phyloP scores from a whole-genome alignment of 2,888 invertebrate genomes.

The Tenthredo livida region DNA sequence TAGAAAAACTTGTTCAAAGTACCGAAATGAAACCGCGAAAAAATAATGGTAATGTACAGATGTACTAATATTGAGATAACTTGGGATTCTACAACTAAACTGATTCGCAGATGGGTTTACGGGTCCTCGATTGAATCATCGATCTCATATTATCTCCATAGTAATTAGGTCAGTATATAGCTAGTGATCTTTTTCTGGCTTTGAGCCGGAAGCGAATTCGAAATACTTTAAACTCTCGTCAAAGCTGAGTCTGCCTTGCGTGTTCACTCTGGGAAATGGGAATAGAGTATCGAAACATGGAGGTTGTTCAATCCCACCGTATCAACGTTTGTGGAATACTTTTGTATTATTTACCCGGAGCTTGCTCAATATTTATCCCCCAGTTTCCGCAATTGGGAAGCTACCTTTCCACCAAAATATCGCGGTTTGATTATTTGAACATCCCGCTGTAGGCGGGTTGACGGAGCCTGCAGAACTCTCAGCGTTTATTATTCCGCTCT shows the following conservation, averaged over 20 bases:
- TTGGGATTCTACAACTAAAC: background rate
- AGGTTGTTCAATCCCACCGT: conserved; percentile 15
- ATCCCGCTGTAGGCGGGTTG: background rate
- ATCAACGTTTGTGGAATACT: conserved; percentile 20
- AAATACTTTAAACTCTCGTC: conserved; percentile 22
- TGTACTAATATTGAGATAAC: background rate
- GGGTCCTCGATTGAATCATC: background rate
- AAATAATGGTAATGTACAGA: background rate
- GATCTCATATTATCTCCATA: background rate
- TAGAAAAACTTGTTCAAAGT: background rate
- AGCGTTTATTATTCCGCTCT: conserved; percentile 41
- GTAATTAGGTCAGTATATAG: background rate
- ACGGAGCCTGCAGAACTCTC: conserved; percentile 4
- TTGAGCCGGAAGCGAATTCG: background rate
- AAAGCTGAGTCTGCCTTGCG: background rate
- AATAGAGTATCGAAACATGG: background rate
- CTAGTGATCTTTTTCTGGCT: background rate
- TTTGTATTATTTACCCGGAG: conserved; percentile 15
- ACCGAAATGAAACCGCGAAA: background rate
- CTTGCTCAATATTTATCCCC: conserved; percentile 35
- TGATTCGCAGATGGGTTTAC: background rate
- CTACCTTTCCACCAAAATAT: conserved; percentile 24
- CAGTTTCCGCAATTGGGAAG: background rate
- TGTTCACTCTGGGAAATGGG: background rate
- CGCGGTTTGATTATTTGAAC: conserved; percentile 50